Conservation (phyloP, 1,140 invertebrate genomes). For the Helicoverpa zea region DNA sequence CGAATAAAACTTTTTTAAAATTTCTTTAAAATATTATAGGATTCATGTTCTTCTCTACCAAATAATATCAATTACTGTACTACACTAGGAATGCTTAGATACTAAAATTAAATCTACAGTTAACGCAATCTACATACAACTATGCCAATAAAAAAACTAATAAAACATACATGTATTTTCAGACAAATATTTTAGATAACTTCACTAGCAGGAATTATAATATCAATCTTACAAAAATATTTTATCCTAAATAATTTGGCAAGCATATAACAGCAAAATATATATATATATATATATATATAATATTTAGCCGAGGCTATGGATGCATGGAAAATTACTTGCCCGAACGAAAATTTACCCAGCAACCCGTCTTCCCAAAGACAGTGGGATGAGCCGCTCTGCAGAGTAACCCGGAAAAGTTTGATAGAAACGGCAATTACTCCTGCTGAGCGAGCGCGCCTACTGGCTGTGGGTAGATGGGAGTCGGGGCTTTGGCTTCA, state of each 20-base stretch:
- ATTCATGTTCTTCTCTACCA: neutral
- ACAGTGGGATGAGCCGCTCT: too few relatives aligned
- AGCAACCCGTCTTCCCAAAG: too few relatives aligned
- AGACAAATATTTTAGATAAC: neutral
- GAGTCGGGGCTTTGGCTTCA: too few relatives aligned
- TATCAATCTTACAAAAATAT: slow-evolving; percentile 1
- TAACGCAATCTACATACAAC: neutral
- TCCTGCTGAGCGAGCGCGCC: too few relatives aligned
- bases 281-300: neutral
- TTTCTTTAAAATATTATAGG: too few relatives aligned
- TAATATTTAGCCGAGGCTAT: too few relatives aligned
- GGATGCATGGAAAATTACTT: too few relatives aligned
- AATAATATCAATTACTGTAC: neutral
- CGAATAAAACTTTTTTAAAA: too few relatives aligned
- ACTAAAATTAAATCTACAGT: neutral
- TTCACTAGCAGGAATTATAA: neutral
- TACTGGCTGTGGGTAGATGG: too few relatives aligned
- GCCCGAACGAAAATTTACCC: too few relatives aligned
- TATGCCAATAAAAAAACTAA: neutral
- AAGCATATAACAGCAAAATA: slow-evolving; percentile 2
- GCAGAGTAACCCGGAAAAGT: too few relatives aligned
- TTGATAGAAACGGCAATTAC: too few relatives aligned
- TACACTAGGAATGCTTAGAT: neutral
- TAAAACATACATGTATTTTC: neutral
- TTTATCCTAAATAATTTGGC: slow-evolving; percentile 17